Evolutionary conservation across 1,140 invertebrate genomes (phyloP).

Genomic region (Zaprionus capensis): DNA sequence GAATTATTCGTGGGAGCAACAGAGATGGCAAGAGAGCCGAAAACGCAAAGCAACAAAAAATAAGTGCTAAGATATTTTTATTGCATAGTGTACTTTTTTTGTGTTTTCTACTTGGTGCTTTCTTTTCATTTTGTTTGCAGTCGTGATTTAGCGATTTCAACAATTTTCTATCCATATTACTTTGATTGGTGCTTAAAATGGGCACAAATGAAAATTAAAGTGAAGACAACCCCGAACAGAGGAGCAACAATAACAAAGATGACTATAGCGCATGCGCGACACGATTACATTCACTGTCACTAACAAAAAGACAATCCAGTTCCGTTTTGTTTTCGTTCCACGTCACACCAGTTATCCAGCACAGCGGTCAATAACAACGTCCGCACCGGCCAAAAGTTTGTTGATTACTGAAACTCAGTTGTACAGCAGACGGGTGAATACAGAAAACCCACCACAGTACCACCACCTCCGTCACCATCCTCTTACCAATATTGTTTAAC

Average conservation of each 20-base stretch:
- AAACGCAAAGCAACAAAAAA: slow-evolving; percentile 48
- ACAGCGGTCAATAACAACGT: slow-evolving; percentile 48
- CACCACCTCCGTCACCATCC: neutral
- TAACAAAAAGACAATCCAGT: slow-evolving; percentile 27
- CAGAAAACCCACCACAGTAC: slow-evolving; percentile 35
- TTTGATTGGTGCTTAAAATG: slow-evolving; percentile 5
- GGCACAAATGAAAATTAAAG: slow-evolving; percentile 66
- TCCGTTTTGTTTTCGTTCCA: slow-evolving; percentile 17
- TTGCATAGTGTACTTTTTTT: slow-evolving; percentile 40
- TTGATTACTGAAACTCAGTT: slow-evolving; percentile 70
- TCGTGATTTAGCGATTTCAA: slow-evolving; percentile 56
- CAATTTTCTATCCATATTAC: slow-evolving; percentile 55
- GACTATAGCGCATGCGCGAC: slow-evolving; percentile 69
- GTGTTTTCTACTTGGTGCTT: slow-evolving; percentile 47
- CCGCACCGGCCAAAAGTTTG: slow-evolving; percentile 71
- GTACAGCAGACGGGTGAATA: slow-evolving; percentile 52
- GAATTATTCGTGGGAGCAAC: slow-evolving; percentile 56
- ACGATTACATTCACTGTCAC: slow-evolving; percentile 80
- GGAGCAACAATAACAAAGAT: slow-evolving; percentile 17
- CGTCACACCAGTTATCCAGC: slow-evolving; percentile 31
- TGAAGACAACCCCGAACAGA: slow-evolving; percentile 52
- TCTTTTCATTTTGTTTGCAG: slow-evolving; percentile 32
- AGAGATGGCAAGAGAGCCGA: slow-evolving; percentile 56
- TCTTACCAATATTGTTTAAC: slow-evolving; percentile 23
- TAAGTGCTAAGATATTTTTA: neutral